phyloP scores from a whole-genome alignment of 2,113 vertebrate species.

The Pachycephala philippinensis region DNA sequence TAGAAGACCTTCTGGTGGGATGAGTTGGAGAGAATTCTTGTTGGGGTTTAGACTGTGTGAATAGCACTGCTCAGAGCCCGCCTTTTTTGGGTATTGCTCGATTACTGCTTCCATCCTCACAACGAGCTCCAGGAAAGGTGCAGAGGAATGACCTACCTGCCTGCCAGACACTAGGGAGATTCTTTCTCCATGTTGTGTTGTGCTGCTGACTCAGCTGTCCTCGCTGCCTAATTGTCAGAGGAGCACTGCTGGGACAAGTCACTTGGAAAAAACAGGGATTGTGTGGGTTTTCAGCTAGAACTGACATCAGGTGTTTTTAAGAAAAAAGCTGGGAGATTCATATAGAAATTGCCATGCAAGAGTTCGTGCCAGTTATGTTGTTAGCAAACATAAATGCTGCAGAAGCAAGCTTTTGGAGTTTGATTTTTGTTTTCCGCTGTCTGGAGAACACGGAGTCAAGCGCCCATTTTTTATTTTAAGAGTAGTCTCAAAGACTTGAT shows the following conservation, averaged over 20 bases:
- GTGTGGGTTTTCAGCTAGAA: not conserved
- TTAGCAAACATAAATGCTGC: not conserved
- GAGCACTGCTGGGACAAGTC: not conserved
- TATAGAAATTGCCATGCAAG: not conserved
- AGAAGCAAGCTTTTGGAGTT: not conserved
- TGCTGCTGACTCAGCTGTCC: not conserved
- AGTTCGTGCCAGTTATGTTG: not conserved
- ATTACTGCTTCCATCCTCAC: not conserved
- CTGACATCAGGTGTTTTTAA: not conserved
- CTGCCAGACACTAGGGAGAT: not conserved
- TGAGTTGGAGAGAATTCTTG: not conserved
- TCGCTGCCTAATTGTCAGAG: not conserved
- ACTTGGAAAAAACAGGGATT: not conserved
- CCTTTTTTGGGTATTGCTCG: not conserved
- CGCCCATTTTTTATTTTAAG: constrained; percentile 8
- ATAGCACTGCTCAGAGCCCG: not conserved
- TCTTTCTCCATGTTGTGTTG: not conserved
- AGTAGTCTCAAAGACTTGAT: constrained; percentile 4
- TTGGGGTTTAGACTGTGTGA: not conserved
- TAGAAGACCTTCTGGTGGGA: not conserved
- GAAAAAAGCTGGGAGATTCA: not conserved
- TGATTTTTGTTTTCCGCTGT: not conserved
- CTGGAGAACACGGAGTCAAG: not conserved
- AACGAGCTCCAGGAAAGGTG: not conserved
- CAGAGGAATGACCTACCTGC: not conserved